phyloP scores from a whole-genome alignment of 2,888 invertebrate species.

The Mythimna albipuncta region DNA sequence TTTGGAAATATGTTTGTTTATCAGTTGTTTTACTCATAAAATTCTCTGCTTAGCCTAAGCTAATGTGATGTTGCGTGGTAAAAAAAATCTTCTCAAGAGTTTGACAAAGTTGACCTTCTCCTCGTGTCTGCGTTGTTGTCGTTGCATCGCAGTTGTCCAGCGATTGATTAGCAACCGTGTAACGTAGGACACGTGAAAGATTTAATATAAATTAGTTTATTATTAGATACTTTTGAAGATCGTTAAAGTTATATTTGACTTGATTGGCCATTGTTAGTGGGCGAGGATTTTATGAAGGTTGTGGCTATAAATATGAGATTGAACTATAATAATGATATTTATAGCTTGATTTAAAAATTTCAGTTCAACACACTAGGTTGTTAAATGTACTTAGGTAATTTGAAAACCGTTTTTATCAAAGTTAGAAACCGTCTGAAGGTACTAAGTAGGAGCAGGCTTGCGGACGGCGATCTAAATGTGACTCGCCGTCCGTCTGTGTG shows the following conservation, averaged over 20 bases:
- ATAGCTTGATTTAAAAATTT: too few species aligned
- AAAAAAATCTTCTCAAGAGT: background rate
- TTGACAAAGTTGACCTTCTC: constrained; percentile 10
- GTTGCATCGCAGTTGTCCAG: constrained; percentile 55
- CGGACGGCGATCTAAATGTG: too few species aligned
- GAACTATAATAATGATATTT: background rate
- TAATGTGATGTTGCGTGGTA: too few species aligned
- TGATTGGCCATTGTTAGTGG: background rate
- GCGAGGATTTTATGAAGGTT: background rate
- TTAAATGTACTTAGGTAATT: too few species aligned
- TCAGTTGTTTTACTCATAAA: too few species aligned
- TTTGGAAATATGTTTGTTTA: too few species aligned
- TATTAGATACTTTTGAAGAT: constrained; percentile 14
- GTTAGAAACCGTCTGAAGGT: too few species aligned
- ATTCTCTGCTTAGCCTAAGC: too few species aligned
- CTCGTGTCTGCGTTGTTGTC: background rate
- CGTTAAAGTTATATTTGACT: constrained; percentile 25
- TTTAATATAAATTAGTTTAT: constrained; percentile 36
- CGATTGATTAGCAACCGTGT: constrained; percentile 59
- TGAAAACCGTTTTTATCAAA: too few species aligned
- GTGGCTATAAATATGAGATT: background rate
- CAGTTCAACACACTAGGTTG: too few species aligned
- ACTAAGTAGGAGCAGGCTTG: too few species aligned
- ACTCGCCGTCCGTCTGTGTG: too few species aligned
- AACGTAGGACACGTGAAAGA: constrained; percentile 46